phyloP scores from a whole-genome alignment of 2,888 invertebrate species.

The Zygogramma bicolorata region DNA sequence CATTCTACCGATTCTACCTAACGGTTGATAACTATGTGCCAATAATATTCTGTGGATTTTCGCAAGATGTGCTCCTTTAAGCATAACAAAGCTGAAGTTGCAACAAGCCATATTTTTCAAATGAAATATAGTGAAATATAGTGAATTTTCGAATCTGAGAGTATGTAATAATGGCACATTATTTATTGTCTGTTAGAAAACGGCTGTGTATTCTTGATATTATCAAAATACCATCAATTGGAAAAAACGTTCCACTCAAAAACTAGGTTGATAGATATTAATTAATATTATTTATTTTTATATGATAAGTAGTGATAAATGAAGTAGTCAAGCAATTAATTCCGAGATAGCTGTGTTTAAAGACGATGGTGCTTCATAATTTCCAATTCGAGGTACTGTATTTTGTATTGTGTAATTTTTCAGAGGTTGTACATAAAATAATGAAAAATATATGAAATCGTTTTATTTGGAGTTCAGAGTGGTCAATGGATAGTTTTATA shows the following conservation, averaged over 20 bases:
- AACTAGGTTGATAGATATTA: neutral
- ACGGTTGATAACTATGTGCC: neutral
- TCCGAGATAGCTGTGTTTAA: neutral
- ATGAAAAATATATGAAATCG: too few relatives aligned
- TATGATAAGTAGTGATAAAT: neutral
- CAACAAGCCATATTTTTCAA: neutral
- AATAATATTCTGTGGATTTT: too few relatives aligned
- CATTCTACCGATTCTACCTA: neutral
- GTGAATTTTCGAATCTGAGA: too few relatives aligned
- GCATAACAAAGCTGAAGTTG: neutral
- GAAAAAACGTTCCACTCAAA: constrained; percentile 8
- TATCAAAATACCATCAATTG: constrained; percentile 44
- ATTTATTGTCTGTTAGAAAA: constrained; percentile 17
- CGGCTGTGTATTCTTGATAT: constrained; percentile 50
- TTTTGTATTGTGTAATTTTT: neutral
- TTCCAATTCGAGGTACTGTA: neutral
- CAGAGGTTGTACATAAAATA: neutral
- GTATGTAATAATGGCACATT: neutral
- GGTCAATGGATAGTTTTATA: too few relatives aligned
- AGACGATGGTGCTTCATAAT: neutral
- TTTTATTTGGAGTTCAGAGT: too few relatives aligned
- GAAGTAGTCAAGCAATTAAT: neutral
- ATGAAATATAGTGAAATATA: neutral
- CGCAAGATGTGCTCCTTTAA: too few relatives aligned
- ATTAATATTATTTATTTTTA: constrained; percentile 30